These are phyloP conservation scores for Zhuqinia jingwanae DNA, from an alignment of 2,888 invertebrate genomes.

Conservation along the genomic window DNA sequence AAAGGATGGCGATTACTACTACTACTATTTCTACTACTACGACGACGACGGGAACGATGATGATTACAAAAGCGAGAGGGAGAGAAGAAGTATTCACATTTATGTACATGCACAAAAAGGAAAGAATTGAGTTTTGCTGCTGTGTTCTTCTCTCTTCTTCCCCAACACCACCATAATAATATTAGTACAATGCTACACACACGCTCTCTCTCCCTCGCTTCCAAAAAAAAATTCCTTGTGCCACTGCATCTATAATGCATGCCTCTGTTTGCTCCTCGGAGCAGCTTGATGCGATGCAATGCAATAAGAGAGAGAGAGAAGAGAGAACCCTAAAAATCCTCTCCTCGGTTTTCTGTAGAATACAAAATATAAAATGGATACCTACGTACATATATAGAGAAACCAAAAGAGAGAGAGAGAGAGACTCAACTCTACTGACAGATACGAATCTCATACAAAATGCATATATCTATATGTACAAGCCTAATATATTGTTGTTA, in stretches of 20 bases:
- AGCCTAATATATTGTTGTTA: background rate
- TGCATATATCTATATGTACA: background rate
- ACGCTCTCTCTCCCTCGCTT: background rate
- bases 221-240: slow-evolving; percentile 24
- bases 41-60: slow-evolving; percentile 46
- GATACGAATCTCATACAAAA: slow-evolving; percentile 4
- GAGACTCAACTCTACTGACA: background rate
- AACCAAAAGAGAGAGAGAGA: too few species aligned
- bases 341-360: slow-evolving; percentile 7
- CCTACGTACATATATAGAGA: too few species aligned
- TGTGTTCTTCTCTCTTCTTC: background rate
- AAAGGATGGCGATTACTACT: slow-evolving; percentile 40
- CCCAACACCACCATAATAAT: slow-evolving; percentile 27
- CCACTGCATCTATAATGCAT: slow-evolving; percentile 45
- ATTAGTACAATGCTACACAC: slow-evolving; percentile 22
- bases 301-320: background rate
- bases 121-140: slow-evolving; percentile 12
- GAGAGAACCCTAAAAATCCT: slow-evolving; percentile 1
- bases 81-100: slow-evolving; percentile 37
- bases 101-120: background rate
- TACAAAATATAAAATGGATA: background rate
- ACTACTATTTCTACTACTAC: slow-evolving; percentile 9
- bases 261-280: slow-evolving; percentile 16
- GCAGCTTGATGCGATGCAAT: background rate
- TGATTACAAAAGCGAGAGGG: slow-evolving; percentile 37